Evolutionary conservation across 2,797 vertebrate species (phyloP).

Genomic region (Brotula barbata): DNA sequence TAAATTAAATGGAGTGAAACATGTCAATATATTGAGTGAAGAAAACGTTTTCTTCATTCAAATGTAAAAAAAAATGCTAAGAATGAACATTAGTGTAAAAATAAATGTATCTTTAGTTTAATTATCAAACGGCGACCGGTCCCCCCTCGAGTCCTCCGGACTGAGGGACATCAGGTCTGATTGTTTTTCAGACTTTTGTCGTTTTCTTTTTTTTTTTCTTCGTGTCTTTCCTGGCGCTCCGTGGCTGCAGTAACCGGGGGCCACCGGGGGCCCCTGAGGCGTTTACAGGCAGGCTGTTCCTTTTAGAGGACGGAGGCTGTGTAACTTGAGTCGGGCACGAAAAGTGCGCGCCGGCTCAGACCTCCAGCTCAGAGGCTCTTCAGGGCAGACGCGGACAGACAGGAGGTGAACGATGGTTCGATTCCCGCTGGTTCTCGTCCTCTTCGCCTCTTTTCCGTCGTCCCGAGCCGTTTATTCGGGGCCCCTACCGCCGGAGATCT

Average conservation of each 20-base stretch:
- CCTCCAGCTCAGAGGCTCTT: conserved; percentile 55
- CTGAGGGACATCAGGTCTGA: no score
- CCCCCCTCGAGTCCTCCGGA: no score
- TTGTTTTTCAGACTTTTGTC: no score
- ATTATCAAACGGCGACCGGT: no score
- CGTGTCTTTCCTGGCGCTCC: no score
- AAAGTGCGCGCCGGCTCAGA: conserved; percentile 48
- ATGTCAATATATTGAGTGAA: no score
- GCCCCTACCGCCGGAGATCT: conserved; percentile 93
- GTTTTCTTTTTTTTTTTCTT: no score
- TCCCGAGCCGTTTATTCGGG: conserved; percentile 82
- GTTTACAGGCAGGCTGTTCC: conserved; percentile 52
- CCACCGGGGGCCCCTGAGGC: conserved; percentile 41
- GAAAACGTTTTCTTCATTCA: no score
- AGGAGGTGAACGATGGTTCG: conserved; percentile 74
- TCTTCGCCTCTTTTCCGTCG: conserved; percentile 66
- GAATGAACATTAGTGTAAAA: no score
- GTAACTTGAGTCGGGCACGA: conserved; percentile 72
- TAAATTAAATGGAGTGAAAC: no score
- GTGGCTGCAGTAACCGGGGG: conserved; percentile 16
- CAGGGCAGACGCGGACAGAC: conserved; percentile 36
- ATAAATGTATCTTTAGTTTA: no score
- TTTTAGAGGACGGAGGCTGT: conserved; percentile 66
- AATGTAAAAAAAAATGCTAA: no score
- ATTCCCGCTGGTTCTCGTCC: conserved; percentile 75